A percentile compares a stretch with the other conserved stretches of the same genome.
Conservation (phyloP, 1,140 invertebrate species). For the Formica exsecta region DNA sequence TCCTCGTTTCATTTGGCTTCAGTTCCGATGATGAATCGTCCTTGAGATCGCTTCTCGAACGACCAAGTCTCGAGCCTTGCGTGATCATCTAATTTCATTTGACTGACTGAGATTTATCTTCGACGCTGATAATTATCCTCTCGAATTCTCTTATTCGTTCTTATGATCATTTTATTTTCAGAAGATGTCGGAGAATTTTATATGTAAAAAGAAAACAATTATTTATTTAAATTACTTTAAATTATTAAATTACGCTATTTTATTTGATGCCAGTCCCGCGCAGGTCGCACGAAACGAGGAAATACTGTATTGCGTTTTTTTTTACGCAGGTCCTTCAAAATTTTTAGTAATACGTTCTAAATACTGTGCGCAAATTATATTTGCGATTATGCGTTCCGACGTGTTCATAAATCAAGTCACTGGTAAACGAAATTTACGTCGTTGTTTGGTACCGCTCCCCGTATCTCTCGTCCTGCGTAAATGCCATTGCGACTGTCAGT, state of each 20-base stretch:
- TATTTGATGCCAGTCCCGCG: too few relatives aligned
- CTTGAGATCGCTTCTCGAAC: too few relatives aligned
- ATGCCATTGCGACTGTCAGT: conserved; percentile 52
- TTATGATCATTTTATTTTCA: background rate
- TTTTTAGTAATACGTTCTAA: conserved; percentile 7
- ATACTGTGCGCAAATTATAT: conserved; percentile 12
- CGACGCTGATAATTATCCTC: conserved; percentile 18
- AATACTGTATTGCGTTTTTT: conserved; percentile 2
- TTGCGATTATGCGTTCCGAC: conserved; percentile 29
- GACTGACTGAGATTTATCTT: too few relatives aligned
- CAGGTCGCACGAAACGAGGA: too few relatives aligned
- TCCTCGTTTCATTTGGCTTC: conserved; percentile 4
- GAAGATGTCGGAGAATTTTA: too few relatives aligned
- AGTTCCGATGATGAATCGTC: background rate
- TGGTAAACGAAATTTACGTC: conserved; percentile 14
- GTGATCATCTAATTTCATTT: too few relatives aligned
- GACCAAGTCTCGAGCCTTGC: too few relatives aligned
- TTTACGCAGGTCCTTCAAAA: conserved; percentile 5
- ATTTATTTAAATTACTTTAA: too few relatives aligned
- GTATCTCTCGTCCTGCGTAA: conserved; percentile 42
- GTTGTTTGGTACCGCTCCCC: conserved; percentile 33
- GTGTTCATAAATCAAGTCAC: conserved; percentile 26
- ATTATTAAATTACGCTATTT: too few relatives aligned
- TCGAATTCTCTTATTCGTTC: conserved; percentile 59
- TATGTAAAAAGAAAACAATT: too few relatives aligned